Base-by-base conservation (phyloP, 2,113 vertebrate genomes). In the Tyrannus savana region DNA sequence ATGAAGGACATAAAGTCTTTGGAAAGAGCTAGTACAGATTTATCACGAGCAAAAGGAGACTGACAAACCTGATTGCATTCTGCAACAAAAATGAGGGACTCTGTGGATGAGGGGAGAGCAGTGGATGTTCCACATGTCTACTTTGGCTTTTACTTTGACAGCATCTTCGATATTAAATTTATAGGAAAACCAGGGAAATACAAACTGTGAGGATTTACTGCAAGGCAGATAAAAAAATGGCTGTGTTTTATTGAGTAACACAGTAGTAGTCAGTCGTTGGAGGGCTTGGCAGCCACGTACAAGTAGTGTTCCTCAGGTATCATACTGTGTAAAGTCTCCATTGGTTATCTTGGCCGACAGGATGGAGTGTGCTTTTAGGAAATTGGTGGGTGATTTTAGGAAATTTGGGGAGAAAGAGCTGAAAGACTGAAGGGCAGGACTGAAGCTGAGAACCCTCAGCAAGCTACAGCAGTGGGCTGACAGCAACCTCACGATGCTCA, bases 311-410 rank as follows among this genome's bases (percentile, higher is more conserved):
- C n/a, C 39, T 49, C 35, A 58, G 11, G 8, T 33, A 12, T 64
- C 55, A 25, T 11, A 13, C 5, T 24, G 6, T 39, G 22, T 67
- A 35, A 60, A 73, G 59, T 25, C 19, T 67, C 39, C 62, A 19
- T 44, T 68, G 8, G 3, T 69, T 22, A 19, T 59, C 55, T 68
- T 74, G 35, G 31, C 33, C 41, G 35, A 89, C 18, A 49, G 18
- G n/a, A 44, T 35, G 24, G 33, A 44, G 18, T 17, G 10, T 1
- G 10, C 5, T 44, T 8, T 69, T 49, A 46, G 25, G 3, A 74
- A 47, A 46, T 12, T 58, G 12, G 2, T 46, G 16, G 9, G 3
- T 30, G 19, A 46, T 21, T 21, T 42, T 42, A 42, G 0, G 6
- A 50, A 52, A 37, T 60, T 30, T 46, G 33, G 2, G 7, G 23